phyloP scores from a whole-genome alignment of 2,113 vertebrate genomes.

The Mesitornis unicolor region DNA sequence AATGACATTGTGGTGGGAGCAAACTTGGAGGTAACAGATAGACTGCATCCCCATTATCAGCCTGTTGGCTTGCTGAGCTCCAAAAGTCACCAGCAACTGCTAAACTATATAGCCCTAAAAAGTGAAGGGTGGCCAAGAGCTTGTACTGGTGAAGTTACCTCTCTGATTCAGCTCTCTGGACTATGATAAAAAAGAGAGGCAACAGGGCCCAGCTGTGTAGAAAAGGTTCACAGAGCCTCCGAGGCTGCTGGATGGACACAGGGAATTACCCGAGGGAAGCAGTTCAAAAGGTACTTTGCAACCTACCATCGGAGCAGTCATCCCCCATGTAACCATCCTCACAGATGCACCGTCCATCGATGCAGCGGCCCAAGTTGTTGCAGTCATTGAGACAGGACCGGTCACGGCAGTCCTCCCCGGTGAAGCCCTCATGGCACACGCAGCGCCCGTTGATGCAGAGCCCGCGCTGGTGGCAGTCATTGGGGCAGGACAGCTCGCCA shows the following conservation, averaged over 20 bases:
- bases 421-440: constrained; percentile 83
- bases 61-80: background rate
- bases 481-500: constrained; percentile 79
- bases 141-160: background rate
- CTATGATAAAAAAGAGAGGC: background rate
- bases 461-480: constrained; percentile 80
- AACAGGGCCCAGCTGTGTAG: background rate
- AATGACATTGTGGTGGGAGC: background rate
- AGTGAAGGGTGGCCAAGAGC: background rate
- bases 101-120: background rate
- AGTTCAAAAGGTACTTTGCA: background rate
- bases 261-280: background rate
- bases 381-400: constrained; percentile 80
- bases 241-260: background rate
- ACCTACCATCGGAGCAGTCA: constrained; percentile 80
- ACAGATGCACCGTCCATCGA: constrained; percentile 79
- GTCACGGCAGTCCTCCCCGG: constrained; percentile 81
- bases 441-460: constrained; percentile 84
- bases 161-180: background rate
- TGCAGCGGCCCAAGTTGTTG: constrained; percentile 72
- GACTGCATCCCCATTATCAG: background rate
- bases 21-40: background rate
- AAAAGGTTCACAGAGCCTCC: background rate
- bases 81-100: background rate
- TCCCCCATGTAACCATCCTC: constrained; percentile 83